Base-by-base conservation (phyloP, 2,888 invertebrate species). In the Drosophila neonasuta region DNA sequence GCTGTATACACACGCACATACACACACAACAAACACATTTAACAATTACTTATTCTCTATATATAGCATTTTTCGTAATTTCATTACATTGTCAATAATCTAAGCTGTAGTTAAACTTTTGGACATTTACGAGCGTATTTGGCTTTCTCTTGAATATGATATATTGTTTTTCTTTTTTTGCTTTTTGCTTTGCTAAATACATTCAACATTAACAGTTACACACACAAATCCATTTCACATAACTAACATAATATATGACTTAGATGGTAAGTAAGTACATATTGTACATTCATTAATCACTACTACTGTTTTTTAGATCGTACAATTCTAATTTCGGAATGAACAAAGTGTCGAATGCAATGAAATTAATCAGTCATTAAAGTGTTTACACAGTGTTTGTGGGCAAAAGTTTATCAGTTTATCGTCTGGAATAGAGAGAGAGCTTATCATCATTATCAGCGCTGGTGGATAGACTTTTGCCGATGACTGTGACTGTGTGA, bases 41-140 rank as follows among this genome's bases (percentile, higher is more conserved):
- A 77, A 74, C 73, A 72, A 52, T 64, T 41, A 68, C 48, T 63
- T 71, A 24, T n/a, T 39, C 6, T 36, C 44, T 50, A 36, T 50
- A 36, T 50, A 48, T 39, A 17, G 11, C 60, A 9, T 11, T 46
- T 62, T 62, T 64, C 42, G 68, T 77, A 75, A 71, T 76, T 66
- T 62, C 10, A 58, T 63, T 72, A 77, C 65, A 54, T 54, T 62
- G 9, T 67, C 42, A 48, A 63, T 67, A 45, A 77, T 56, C 44
- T 68, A 78, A 70, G 32, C 8, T 42, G 55, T 46, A 68, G 51
- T 59, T 67, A 39, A 66, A 51, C 68, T 56, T 57, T 80, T 80
- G 86, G 80, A 80, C 80, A 80, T 82, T 85, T 67, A 66, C 61
- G 64, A 77, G 58, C 71, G 55, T 64, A 57, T 80, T 78, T 80